phyloP scores from a whole-genome alignment of 2,888 invertebrate species.

The Parnassius smintheus region DNA sequence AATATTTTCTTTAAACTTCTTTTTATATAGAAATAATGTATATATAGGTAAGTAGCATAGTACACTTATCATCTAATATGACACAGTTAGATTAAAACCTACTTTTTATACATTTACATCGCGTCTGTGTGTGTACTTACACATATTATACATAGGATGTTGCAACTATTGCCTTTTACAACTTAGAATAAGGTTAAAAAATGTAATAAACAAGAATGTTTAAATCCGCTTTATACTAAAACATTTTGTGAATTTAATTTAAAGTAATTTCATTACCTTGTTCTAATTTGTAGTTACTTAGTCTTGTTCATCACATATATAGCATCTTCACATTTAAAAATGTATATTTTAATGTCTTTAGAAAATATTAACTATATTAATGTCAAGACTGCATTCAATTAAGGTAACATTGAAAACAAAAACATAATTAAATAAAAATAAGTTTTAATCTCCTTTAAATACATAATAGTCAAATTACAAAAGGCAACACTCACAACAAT shows the following conservation, averaged over 20 bases:
- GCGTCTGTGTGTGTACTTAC: conserved; percentile 66
- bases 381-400: no score
- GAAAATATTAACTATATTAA: no score
- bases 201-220: no score
- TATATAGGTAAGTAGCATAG: conserved; percentile 77
- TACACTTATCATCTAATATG: conserved; percentile 77
- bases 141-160: conserved; percentile 72
- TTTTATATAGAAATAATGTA: conserved; percentile 68
- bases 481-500: conserved; percentile 54
- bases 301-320: no score
- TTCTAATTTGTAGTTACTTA: no score
- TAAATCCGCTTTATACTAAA: no score
- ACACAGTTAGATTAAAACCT: conserved; percentile 77
- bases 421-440: conserved; percentile 1
- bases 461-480: conserved; percentile 24
- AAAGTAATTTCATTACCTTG: no score
- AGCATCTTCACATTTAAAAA: no score
- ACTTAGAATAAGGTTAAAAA: background rate
- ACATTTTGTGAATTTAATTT: no score
- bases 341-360: no score
- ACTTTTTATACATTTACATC: conserved; percentile 75
- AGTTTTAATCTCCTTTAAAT: background rate
- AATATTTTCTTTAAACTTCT: conserved; percentile 72
- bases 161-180: conserved; percentile 46
- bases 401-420: background rate